Percentiles rank a stretch among this genome's conserved stretches.
phyloP scores from a whole-genome alignment of 2,113 vertebrate species.

The Lota lota region DNA sequence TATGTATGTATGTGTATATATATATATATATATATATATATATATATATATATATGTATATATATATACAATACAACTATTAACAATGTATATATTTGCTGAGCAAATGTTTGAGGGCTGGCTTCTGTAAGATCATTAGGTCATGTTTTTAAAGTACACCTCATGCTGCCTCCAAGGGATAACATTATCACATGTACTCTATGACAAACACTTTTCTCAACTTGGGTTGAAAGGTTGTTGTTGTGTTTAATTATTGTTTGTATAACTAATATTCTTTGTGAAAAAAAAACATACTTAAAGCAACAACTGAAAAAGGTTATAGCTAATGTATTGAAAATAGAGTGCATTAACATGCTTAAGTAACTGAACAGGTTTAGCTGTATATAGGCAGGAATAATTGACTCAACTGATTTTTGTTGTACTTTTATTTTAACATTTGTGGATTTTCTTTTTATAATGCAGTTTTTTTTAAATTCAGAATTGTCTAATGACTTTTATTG shows the following conservation, averaged over 20 bases:
- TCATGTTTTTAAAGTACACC: too few relatives aligned
- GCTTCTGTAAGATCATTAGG: too few relatives aligned
- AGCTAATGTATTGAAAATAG: too few relatives aligned
- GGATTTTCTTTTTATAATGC: not conserved
- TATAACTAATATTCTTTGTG: not conserved
- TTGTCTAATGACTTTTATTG: constrained; percentile 14
- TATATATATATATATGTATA: too few relatives aligned
- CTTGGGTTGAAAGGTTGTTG: not conserved
- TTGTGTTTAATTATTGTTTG: not conserved
- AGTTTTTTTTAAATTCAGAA: not conserved
- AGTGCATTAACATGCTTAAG: not conserved
- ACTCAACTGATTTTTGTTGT: not conserved
- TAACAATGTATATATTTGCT: too few relatives aligned
- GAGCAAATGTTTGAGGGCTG: too few relatives aligned
- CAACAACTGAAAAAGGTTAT: too few relatives aligned
- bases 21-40: too few relatives aligned
- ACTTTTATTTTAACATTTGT: not conserved
- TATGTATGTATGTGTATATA: too few relatives aligned
- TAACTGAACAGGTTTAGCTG: not conserved
- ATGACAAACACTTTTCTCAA: not conserved
- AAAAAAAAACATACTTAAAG: too few relatives aligned
- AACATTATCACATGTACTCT: not conserved
- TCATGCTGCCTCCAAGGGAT: too few relatives aligned
- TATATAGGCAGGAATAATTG: not conserved
- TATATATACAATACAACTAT: too few relatives aligned